A percentile compares a stretch with the other conserved stretches of the same genome.
Conservation (phyloP, 2,113 vertebrate species). For the Myrmecobius fasciatus region DNA sequence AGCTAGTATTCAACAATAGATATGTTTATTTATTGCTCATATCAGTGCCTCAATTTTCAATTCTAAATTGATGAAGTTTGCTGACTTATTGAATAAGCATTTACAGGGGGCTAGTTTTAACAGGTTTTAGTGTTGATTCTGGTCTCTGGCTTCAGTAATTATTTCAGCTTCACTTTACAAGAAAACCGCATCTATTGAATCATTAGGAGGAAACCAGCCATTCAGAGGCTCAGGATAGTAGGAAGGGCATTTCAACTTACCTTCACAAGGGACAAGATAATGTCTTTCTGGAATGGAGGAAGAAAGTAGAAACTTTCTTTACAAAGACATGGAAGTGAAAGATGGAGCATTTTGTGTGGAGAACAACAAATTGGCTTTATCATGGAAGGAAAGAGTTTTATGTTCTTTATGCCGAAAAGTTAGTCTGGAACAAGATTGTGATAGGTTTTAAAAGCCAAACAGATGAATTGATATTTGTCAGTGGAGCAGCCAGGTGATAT, state of each 20-base stretch:
- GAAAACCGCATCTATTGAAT: neutral
- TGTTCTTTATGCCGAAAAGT: neutral
- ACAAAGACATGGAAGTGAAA: neutral
- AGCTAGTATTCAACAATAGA: neutral
- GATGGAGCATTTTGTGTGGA: neutral
- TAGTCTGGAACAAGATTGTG: neutral
- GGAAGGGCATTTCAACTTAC: neutral
- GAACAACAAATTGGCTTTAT: neutral
- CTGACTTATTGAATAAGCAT: neutral
- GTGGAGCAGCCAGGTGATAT: neutral
- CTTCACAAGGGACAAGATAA: neutral
- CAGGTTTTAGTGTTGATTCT: neutral
- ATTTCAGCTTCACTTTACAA: neutral
- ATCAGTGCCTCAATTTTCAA: neutral
- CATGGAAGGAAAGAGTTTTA: neutral
- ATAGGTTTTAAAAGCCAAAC: neutral
- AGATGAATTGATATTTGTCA: neutral
- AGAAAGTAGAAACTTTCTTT: neutral
- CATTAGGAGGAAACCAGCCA: neutral
- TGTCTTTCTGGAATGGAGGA: neutral
- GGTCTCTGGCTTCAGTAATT: neutral
- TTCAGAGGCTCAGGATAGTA: neutral
- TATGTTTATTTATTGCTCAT: neutral
- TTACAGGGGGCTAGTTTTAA: neutral
- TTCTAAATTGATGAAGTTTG: neutral